Base-by-base conservation (phyloP, 2,888 invertebrate genomes). In the Malthinus flaveolus region DNA sequence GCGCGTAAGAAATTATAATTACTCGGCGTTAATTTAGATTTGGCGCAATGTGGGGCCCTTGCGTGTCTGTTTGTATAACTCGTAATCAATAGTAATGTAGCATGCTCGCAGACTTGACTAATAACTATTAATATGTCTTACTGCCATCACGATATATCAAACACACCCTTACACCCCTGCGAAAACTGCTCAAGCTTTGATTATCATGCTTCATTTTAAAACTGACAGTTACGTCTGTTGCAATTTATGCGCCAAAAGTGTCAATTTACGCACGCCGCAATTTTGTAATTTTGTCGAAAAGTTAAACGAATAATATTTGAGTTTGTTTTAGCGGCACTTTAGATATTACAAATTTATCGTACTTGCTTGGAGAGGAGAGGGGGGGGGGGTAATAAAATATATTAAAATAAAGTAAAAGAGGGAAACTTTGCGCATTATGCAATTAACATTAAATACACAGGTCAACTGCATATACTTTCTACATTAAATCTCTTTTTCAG, bases 111-210 rank as follows among this genome's bases (percentile, higher is more conserved):
- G 73, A 73, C 75, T 75, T 75, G 73, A 76, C 75, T 76, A 76
- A 77, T 77, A 76, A 76, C 75, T 77, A 77, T 76, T 76, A 77
- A 77, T 76, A 76, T 71, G 76, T 77, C 75, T 76, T 76, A 69
- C 74, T 73, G 73, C 75, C 74, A 75, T 75, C 75, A 75, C 73
- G 74, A 73, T 75, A 75, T 72, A 75, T 74, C 74, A 75, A 75
- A 72, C 73, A 70, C 73, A 70, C 72, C 73, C 73, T 62, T 65
- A 56, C n/a, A n/a, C 63, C 62, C 61, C 58, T 59, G 48, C 61
- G 55, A 59, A 59, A 64, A 58, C 63, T 62, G 63, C 61, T 63
- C 68, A 54, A 61, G 63, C 62, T 61, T 59, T 61, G 68, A 69
- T 68, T 66, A 59, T 59, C 46, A 59, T 56, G 59, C 59, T 59